These are phyloP conservation scores for Sciurus carolinensis DNA, from an alignment of 2,797 vertebrate species.

Conservation along the genomic window DNA sequence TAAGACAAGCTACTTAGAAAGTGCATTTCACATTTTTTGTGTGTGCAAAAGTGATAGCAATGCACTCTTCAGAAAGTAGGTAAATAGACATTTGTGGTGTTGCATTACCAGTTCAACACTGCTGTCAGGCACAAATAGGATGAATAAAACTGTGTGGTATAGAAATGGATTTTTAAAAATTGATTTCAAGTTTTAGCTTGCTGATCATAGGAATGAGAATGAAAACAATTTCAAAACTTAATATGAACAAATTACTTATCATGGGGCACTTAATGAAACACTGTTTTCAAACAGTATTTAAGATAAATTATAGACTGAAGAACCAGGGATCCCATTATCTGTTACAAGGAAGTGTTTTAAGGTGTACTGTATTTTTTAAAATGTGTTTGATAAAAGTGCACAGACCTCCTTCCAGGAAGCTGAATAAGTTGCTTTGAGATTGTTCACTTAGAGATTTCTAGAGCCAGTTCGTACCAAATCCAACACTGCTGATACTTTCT, in stretches of 20 bases:
- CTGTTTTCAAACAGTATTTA: constrained; percentile 55
- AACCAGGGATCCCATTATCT: constrained; percentile 31
- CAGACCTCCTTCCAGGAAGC: neutral
- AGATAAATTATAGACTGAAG: constrained; percentile 11
- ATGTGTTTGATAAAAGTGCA: constrained; percentile 20
- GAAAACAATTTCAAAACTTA: constrained; percentile 64
- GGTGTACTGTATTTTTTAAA: constrained; percentile 37
- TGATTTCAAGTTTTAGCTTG: constrained; percentile 67
- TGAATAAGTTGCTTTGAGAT: neutral
- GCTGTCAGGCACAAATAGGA: neutral
- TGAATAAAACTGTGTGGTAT: neutral
- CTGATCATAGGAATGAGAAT: constrained; percentile 59
- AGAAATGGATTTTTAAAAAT: constrained; percentile 54
- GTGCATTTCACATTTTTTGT: constrained; percentile 19
- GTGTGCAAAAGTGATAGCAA: constrained; percentile 23
- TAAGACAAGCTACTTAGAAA: neutral
- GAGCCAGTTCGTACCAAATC: neutral
- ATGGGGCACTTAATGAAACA: constrained; percentile 31
- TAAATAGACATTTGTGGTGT: constrained; percentile 25
- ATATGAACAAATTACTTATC: constrained; percentile 63
- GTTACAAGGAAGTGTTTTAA: constrained; percentile 5
- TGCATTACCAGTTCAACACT: constrained; percentile 7
- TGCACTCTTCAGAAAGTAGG: constrained; percentile 25
- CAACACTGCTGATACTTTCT: neutral
- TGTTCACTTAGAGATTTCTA: constrained; percentile 12